A percentile compares a stretch with the other conserved stretches of the same genome.
phyloP scores from a whole-genome alignment of 2,888 invertebrate genomes.

The Ichneumoninae sp. region DNA sequence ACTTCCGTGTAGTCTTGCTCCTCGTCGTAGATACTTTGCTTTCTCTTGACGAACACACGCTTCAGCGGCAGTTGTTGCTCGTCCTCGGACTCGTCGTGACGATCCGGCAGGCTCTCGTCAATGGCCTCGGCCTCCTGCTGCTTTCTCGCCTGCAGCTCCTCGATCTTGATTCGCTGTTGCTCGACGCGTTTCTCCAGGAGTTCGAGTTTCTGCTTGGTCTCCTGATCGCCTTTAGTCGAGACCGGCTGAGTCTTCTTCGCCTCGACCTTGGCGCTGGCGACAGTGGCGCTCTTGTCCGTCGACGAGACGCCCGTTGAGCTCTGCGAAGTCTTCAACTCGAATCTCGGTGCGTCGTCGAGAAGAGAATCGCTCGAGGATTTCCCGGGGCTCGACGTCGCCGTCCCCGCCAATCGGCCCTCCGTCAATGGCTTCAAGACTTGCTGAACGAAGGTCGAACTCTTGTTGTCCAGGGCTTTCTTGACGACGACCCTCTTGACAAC shows the following conservation, averaged over 20 bases:
- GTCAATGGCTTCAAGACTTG: constrained; percentile 73
- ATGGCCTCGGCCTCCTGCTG: constrained; percentile 80
- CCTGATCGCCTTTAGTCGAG: constrained; percentile 77
- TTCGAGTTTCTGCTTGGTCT: constrained; percentile 82
- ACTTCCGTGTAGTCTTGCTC: constrained; percentile 81
- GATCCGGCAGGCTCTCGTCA: constrained; percentile 82
- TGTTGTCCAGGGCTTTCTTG: constrained; percentile 79
- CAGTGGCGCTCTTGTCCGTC: constrained; percentile 48
- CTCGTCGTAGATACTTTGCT: constrained; percentile 84
- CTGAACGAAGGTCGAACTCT: constrained; percentile 74
- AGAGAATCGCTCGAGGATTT: constrained; percentile 42
- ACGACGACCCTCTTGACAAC: constrained; percentile 82
- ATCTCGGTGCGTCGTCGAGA: constrained; percentile 73
- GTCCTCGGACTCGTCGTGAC: constrained; percentile 82
- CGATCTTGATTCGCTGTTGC: constrained; percentile 81
- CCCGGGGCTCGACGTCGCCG: constrained; percentile 1
- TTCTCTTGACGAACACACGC: constrained; percentile 87
- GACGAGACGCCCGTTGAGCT: constrained; percentile 41
- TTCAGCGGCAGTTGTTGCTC: constrained; percentile 85
- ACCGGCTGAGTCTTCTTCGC: constrained; percentile 66
- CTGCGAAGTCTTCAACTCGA: constrained; percentile 79
- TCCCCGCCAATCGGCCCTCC: constrained; percentile 52
- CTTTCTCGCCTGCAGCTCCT: constrained; percentile 80
- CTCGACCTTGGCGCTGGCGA: constrained; percentile 53
- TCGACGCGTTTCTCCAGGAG: constrained; percentile 81